These are phyloP conservation scores for Poeciliopsis occidentalis DNA, from an alignment of 2,113 vertebrate genomes.

Conservation along the genomic window DNA sequence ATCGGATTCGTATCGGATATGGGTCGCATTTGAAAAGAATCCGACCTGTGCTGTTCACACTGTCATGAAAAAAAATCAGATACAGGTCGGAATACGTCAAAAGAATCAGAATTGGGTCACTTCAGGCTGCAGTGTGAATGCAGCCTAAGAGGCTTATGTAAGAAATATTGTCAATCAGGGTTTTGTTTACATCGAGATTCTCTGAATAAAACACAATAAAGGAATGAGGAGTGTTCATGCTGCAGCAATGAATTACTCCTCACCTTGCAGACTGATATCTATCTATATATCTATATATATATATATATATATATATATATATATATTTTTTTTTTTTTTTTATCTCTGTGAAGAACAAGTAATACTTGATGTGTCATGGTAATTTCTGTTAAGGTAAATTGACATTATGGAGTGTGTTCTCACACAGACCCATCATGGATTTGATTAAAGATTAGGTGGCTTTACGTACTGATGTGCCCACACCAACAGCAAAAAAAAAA, in stretches of 20 bases:
- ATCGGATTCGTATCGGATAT: too few relatives aligned
- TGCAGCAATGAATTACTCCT: slow-evolving; percentile 20
- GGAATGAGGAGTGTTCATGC: neutral
- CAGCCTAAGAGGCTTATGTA: neutral
- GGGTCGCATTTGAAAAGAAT: too few relatives aligned
- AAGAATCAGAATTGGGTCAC: too few relatives aligned
- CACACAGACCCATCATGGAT: neutral
- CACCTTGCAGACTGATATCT: slow-evolving; percentile 13
- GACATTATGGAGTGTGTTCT: neutral
- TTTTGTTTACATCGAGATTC: neutral
- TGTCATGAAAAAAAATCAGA: too few relatives aligned
- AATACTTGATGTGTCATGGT: neutral
- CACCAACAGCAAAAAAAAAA: neutral
- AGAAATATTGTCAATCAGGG: slow-evolving; percentile 6
- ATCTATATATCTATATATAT: neutral
- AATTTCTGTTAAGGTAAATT: neutral
- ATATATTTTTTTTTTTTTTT: neutral
- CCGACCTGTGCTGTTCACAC: too few relatives aligned
- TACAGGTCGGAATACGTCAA: too few relatives aligned
- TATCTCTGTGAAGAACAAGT: slow-evolving; percentile 8
- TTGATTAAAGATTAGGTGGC: slow-evolving; percentile 11
- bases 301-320: too few relatives aligned
- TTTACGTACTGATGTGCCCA: slow-evolving; percentile 1
- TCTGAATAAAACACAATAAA: slow-evolving; percentile 10
- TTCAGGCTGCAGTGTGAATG: too few relatives aligned